These are phyloP conservation scores for Petaurus breviceps DNA, from an alignment of 2,113 vertebrate species.

Conservation along the genomic window DNA sequence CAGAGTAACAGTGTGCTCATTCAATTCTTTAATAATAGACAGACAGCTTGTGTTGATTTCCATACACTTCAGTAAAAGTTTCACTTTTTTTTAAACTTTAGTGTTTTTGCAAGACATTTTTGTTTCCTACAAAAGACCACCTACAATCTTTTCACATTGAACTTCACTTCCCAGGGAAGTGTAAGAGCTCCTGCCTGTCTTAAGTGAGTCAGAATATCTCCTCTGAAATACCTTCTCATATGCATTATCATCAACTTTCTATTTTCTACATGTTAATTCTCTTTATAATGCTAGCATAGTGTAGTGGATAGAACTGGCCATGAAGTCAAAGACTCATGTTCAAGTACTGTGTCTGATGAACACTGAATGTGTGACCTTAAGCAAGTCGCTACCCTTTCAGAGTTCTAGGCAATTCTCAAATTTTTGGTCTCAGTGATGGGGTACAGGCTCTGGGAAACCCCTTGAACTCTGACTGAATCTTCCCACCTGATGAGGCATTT, in stretches of 20 bases:
- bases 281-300: not conserved
- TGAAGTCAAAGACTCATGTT: not conserved
- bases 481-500: too few relatives aligned
- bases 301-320: not conserved
- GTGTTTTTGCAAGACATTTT: conserved; percentile 20
- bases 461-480: too few relatives aligned
- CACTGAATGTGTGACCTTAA: not conserved
- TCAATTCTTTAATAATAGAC: conserved; percentile 15
- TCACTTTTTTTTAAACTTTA: conserved; percentile 19
- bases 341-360: not conserved
- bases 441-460: too few relatives aligned
- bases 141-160: conserved; percentile 36
- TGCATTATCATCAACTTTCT: conserved; percentile 18
- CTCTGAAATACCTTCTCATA: conserved; percentile 10
- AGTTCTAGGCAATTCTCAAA: not conserved
- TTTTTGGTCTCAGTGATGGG: too few relatives aligned
- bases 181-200: not conserved
- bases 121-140: conserved; percentile 41
- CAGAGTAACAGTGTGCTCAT: not conserved
- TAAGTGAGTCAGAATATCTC: conserved; percentile 39
- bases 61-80: conserved; percentile 17
- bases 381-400: not conserved
- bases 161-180: conserved; percentile 36
- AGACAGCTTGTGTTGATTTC: conserved; percentile 28
- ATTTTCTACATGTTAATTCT: conserved; percentile 42